Percentiles rank a stretch among this genome's conserved stretches.
These are phyloP conservation scores for Dermatophagoides farinae DNA, from an alignment of 1,140 invertebrate genomes.

Conservation along the genomic window DNA sequence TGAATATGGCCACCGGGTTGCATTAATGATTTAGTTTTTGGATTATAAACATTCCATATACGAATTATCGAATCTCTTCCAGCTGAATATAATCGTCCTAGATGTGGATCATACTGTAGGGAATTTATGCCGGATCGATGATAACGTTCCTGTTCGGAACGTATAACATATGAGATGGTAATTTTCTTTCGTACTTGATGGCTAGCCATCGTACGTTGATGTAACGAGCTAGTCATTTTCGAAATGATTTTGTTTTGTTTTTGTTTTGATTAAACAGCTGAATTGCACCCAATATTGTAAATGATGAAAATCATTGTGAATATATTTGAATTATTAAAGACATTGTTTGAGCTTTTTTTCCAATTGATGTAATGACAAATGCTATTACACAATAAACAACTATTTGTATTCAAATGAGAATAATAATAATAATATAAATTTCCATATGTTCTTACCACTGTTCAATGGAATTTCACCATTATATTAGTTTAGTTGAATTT, in stretches of 20 bases:
- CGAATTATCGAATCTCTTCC: conserved; percentile 95
- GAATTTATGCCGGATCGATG: conserved; percentile 91
- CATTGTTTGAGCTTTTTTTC: too few species aligned
- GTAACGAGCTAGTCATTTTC: not conserved
- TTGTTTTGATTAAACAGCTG: not conserved
- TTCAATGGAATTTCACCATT: too few species aligned
- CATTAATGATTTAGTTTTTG: conserved; percentile 96
- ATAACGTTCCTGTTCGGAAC: conserved; percentile 77
- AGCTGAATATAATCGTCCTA: conserved; percentile 80
- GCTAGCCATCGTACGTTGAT: not conserved
- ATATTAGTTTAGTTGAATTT: too few species aligned
- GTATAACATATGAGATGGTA: conserved; percentile 91
- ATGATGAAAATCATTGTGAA: not conserved
- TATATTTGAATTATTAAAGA: too few species aligned
- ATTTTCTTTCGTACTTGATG: conserved; percentile 17
- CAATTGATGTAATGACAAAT: too few species aligned
- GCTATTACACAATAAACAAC: too few species aligned
- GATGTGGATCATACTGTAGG: conserved; percentile 67
- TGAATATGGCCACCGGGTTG: conserved; percentile 24
- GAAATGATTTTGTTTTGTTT: too few species aligned
- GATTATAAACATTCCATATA: conserved; percentile 54
- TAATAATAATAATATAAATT: too few species aligned
- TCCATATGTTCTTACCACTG: too few species aligned
- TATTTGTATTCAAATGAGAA: too few species aligned
- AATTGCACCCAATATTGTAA: not conserved